These are phyloP conservation scores for Agrotis exclamationis DNA, from an alignment of 2,888 invertebrate species.

Conservation along the genomic window DNA sequence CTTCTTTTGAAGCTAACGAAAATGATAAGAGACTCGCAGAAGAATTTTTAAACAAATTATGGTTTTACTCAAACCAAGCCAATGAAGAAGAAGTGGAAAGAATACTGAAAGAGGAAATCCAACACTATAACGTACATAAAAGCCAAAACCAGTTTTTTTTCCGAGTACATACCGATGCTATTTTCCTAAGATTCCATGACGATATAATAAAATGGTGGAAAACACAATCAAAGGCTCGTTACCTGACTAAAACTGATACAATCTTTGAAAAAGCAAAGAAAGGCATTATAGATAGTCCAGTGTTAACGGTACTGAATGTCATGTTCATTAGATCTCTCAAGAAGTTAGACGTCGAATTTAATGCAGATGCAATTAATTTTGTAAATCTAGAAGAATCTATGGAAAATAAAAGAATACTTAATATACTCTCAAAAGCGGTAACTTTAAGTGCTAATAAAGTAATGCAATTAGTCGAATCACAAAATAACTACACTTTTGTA, in stretches of 20 bases:
- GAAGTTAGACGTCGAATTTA: conserved; percentile 66
- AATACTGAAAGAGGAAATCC: conserved; percentile 69
- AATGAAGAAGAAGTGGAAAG: conserved; percentile 70
- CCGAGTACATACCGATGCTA: conserved; percentile 72
- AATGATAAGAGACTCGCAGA: conserved; percentile 66
- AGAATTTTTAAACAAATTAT: conserved; percentile 70
- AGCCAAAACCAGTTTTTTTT: conserved; percentile 64
- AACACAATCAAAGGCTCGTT: conserved; percentile 61
- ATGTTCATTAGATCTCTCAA: conserved; percentile 69
- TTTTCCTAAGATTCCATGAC: conserved; percentile 73
- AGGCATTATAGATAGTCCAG: conserved; percentile 70
- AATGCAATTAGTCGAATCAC: conserved; percentile 58
- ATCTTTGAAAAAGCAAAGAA: conserved; percentile 70
- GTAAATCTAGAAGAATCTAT: conserved; percentile 56
- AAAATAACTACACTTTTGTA: conserved; percentile 63
- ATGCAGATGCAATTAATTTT: conserved; percentile 47
- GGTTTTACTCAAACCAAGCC: conserved; percentile 74
- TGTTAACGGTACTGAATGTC: conserved; percentile 68
- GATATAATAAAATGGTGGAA: conserved; percentile 77
- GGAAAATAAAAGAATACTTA: conserved; percentile 51
- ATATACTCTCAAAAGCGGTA: conserved; percentile 64
- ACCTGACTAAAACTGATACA: conserved; percentile 64
- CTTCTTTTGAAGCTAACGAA: conserved; percentile 64
- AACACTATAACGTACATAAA: conserved; percentile 64
- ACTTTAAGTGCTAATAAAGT: conserved; percentile 69